Conservation (phyloP, 2,888 invertebrate species). For the Sericinus montela region DNA sequence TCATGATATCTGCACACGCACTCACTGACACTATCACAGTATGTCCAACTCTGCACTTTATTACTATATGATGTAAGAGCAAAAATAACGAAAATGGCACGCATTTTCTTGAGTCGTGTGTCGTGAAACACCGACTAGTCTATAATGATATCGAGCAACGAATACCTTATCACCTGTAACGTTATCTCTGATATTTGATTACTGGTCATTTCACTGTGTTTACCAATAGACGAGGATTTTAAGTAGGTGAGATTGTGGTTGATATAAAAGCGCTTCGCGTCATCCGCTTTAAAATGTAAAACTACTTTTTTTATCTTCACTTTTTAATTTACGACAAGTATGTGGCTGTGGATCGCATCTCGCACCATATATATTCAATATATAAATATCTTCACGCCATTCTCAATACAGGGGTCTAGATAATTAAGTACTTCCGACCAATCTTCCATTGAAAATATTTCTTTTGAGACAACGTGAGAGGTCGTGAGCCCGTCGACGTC, state of each 20-base stretch:
- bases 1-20: slow-evolving; percentile 44
- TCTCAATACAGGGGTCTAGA: no score
- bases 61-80: slow-evolving; percentile 23
- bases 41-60: slow-evolving; percentile 35
- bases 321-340: no score
- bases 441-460: no score
- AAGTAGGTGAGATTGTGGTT: slow-evolving; percentile 12
- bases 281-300: no score
- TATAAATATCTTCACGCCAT: no score
- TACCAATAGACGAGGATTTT: slow-evolving; percentile 20
- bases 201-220: slow-evolving; percentile 55
- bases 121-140: slow-evolving; percentile 22
- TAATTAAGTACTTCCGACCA: no score
- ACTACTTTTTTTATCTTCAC: no score
- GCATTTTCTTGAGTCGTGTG: slow-evolving; percentile 34
- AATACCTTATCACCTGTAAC: slow-evolving; percentile 35
- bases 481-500: no score
- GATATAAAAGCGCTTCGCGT: no score
- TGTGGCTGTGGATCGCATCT: background rate
- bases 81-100: slow-evolving; percentile 28
- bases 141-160: slow-evolving; percentile 25
- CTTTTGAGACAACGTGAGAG: no score
- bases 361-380: no score
- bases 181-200: slow-evolving; percentile 54
- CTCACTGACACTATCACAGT: slow-evolving; percentile 45